Conservation (phyloP, 2,113 vertebrate species). For the Actenoides hombroni region DNA sequence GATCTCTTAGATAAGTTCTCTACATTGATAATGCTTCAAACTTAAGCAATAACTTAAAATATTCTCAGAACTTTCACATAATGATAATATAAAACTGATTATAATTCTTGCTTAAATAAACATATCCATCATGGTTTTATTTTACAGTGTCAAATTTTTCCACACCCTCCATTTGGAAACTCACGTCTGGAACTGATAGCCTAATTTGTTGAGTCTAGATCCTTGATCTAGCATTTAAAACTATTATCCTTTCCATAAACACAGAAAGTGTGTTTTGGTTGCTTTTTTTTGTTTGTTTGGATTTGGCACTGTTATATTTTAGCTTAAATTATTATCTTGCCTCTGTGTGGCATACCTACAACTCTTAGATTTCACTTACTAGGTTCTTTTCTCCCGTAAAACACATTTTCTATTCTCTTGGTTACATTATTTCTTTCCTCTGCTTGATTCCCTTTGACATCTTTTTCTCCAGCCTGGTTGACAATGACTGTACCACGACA, state of each 20-base stretch:
- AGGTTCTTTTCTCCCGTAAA: not conserved
- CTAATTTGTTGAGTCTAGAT: not conserved
- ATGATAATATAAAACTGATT: not conserved
- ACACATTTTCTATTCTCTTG: not conserved
- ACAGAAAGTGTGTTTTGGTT: not conserved
- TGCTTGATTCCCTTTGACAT: not conserved
- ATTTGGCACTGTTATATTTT: not conserved
- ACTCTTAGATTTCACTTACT: not conserved
- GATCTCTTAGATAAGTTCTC: not conserved
- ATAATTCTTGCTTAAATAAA: not conserved
- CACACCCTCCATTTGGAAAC: not conserved
- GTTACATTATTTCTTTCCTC: not conserved
- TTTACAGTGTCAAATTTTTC: not conserved
- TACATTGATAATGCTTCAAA: not conserved
- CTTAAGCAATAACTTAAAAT: not conserved
- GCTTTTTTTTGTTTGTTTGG: not conserved
- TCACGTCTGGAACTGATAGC: not conserved
- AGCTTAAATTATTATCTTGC: not conserved
- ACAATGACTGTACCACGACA: not conserved
- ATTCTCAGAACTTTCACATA: not conserved
- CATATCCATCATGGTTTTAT: not conserved
- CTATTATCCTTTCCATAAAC: not conserved
- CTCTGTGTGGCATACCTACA: not conserved
- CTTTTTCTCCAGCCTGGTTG: not conserved
- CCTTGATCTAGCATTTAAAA: not conserved